Evolutionary conservation across 2,888 invertebrate species (phyloP), one percentile per base, ranked within the genome.

Genomic region (Drosophila kuntzei): DNA sequence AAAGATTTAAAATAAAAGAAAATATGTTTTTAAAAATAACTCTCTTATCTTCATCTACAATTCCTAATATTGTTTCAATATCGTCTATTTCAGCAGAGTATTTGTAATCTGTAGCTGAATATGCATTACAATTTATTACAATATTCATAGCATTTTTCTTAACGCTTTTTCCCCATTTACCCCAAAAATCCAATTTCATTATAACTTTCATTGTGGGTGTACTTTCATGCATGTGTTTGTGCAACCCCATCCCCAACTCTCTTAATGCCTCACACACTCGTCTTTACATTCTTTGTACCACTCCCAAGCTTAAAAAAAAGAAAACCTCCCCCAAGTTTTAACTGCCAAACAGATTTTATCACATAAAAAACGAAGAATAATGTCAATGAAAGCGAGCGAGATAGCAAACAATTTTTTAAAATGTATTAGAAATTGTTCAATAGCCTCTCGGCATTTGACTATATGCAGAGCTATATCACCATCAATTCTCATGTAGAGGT

Each of bases 391-490:
- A 0, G 5, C 4, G 57, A 80, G 44, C 18, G 73, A 67, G 76
- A 61, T 32, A 53, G 66, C 71, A 34, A 51, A 6, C 2, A 69
- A 67, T 37, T 59, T 60, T 60, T 60, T 18, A 65, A 64, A 29
- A 44, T 43, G 22, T 39, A 47, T 27, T 34, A 27, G 16, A 50
- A 53, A 63, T 36, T 18, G 12, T 71, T 58, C 46, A 44, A 68
- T 27, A 51, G 54, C 37, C 47, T 57, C 29, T 47, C 16, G 32
- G 51, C 62, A 86, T 86, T 86, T 86, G 81, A 77, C 74, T 86
- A 86, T 86, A 84, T 83, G 79, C 79, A 84, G 79, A 84, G 71
- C 46, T 39, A 14, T 16, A 39, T 22, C 27, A 14, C 14, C 60
- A 60, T 65, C 43, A 64, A 53, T 57, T 71, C 58, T 64, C 55